Evolutionary conservation across 1,140 invertebrate genomes (phyloP).

Genomic region (Delia radicum): DNA sequence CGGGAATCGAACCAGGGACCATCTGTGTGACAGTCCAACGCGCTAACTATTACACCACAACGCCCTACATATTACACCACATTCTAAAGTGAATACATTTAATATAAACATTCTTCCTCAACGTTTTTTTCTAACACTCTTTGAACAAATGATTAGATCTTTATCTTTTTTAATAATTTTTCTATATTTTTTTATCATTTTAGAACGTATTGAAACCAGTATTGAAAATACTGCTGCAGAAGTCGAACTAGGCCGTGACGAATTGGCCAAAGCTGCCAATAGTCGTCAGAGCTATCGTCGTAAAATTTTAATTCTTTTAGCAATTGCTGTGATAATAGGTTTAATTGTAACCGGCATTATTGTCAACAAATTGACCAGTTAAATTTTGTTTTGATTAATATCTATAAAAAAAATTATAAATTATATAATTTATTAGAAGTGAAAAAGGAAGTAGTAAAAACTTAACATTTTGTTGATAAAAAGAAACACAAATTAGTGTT

Average conservation of each 20-base stretch:
- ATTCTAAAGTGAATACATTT: too few relatives aligned
- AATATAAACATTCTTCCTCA: too few relatives aligned
- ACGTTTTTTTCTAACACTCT: too few relatives aligned
- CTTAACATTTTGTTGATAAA: too few relatives aligned
- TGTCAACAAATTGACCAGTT: slow-evolving; percentile 59
- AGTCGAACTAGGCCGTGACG: slow-evolving; percentile 75
- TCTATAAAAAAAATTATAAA: too few relatives aligned
- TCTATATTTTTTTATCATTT: slow-evolving; percentile 35
- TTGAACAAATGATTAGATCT: slow-evolving; percentile 3
- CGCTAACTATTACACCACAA: too few relatives aligned
- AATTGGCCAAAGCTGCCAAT: slow-evolving; percentile 75
- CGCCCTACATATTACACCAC: too few relatives aligned
- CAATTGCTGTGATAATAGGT: slow-evolving; percentile 65
- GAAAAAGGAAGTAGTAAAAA: too few relatives aligned
- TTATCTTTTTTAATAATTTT: slow-evolving; percentile 26
- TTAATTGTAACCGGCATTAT: slow-evolving; percentile 68
- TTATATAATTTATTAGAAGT: too few relatives aligned
- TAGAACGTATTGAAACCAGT: slow-evolving; percentile 87
- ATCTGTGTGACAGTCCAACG: too few relatives aligned
- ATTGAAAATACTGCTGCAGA: slow-evolving; percentile 76
- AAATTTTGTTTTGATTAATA: slow-evolving; percentile 34
- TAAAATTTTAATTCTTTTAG: slow-evolving; percentile 69
- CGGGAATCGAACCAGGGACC: too few relatives aligned
- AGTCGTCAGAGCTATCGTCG: slow-evolving; percentile 73
- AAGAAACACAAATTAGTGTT: too few relatives aligned